Evolutionary conservation across 2,113 vertebrate species (phyloP), one percentile per base, ranked within the genome.

Genomic region (Tragelaphus buxtoni): DNA sequence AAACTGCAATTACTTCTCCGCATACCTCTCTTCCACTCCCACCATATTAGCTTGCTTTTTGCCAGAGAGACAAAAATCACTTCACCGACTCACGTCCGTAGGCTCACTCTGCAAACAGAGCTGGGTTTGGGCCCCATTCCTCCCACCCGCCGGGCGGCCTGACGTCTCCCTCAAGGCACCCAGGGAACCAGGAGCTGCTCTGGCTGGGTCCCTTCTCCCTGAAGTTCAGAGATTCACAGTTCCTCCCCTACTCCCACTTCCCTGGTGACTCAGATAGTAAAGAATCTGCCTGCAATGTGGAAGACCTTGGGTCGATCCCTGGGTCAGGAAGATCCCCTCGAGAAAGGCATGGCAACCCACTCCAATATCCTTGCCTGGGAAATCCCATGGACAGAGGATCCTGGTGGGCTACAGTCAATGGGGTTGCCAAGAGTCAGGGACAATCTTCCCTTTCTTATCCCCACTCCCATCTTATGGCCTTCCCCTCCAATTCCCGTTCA

Each of bases 141-240:
- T 30, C n/a, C 35, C 39, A 30, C 17, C 13, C 0, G 0, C 35
- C 13, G 0, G 65, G 49, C 5, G 2, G 4, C 20, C 32, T 56
- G 47, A 69, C 30, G 0, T 56, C 42, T 72, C 17, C 47, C 84
- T 69, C 30, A 63, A 69, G 30, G 11, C 45, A 63, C 32, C 22
- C 5, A 4, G 17, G 30, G 69, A 35, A 51, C 26, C 4, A n/a
- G 35, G 32, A 53, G 72, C 82, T 82, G 24, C 45, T 49, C 47
- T n/a, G 26, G 49, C 24, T 1, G 2, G 32, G 74, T 55, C 80
- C 49, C 30, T 63, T 49, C 30, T 51, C 61, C 77, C 74, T 77
- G 45, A 28, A 20, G 39, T 7, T 60, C 32, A 11, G 4, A 93
- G 32, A 76, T 42, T 32, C 60, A 60, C 26, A 30, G 47, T 8